A percentile compares a stretch with the other conserved stretches of the same genome.
phyloP scores from a whole-genome alignment of 2,888 invertebrate species.

The Macaria notata region DNA sequence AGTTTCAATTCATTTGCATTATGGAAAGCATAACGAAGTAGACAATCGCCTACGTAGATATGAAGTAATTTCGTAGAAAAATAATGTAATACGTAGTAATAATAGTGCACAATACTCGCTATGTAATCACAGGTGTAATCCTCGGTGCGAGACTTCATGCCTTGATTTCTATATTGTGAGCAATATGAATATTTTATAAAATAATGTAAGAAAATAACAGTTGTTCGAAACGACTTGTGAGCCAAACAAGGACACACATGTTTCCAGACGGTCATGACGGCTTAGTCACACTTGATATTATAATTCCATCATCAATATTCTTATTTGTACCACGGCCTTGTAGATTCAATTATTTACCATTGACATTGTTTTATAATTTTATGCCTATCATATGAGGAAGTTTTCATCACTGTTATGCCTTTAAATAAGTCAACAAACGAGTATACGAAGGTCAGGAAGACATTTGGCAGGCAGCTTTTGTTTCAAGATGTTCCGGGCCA shows the following conservation, averaged over 20 bases:
- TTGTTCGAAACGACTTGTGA: conserved; percentile 33
- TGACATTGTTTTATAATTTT: conserved; percentile 36
- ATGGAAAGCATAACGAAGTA: conserved; percentile 17
- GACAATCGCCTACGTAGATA: conserved; percentile 8
- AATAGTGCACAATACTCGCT: not conserved
- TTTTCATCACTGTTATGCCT: conserved; percentile 36
- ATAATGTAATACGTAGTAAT: not conserved
- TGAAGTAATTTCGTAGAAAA: conserved; percentile 13
- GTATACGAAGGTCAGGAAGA: conserved; percentile 73
- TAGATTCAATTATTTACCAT: conserved; percentile 52
- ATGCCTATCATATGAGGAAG: conserved; percentile 20
- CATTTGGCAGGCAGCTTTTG: conserved; percentile 75
- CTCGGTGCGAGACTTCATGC: not conserved
- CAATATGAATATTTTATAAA: conserved; percentile 5
- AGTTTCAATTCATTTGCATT: conserved; percentile 16
- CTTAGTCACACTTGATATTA: conserved; percentile 45
- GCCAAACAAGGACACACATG: conserved; percentile 66
- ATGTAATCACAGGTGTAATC: not conserved
- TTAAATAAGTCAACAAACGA: conserved; percentile 61
- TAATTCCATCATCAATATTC: conserved; percentile 49
- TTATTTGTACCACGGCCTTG: conserved; percentile 53
- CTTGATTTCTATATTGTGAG: conserved; percentile 4
- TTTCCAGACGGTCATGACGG: conserved; percentile 50
- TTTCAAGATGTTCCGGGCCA: conserved; percentile 71
- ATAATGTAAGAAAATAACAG: conserved; percentile 13